Evolutionary conservation across 2,113 vertebrate genomes (phyloP).

Genomic region (Elephantulus edwardii): DNA sequence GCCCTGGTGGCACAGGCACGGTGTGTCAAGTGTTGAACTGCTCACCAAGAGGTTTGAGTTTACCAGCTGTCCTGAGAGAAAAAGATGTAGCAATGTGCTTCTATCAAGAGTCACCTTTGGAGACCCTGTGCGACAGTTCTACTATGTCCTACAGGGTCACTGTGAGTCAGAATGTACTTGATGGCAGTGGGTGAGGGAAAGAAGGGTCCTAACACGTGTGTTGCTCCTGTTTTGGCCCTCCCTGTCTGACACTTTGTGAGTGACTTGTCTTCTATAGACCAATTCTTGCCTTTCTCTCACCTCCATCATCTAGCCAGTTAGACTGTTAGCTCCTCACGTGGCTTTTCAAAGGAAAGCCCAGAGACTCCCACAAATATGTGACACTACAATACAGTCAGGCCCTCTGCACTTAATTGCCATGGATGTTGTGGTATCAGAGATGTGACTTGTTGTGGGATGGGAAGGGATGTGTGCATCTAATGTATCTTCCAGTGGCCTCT

Average conservation of each 20-base stretch:
- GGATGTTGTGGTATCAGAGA: neutral
- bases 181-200: too few relatives aligned
- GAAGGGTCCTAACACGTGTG: neutral
- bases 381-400: neutral
- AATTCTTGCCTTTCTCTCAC: neutral
- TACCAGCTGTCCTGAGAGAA: too few relatives aligned
- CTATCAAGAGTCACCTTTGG: too few relatives aligned
- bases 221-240: neutral
- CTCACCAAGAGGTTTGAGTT: too few relatives aligned
- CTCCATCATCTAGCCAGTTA: neutral
- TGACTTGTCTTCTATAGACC: accelerated
- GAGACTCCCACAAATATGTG: accelerated
- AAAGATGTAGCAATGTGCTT: too few relatives aligned
- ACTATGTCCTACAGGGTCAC: too few relatives aligned
- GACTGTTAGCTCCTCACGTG: neutral
- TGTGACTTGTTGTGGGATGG: neutral
- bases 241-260: neutral
- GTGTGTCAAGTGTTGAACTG: too few relatives aligned
- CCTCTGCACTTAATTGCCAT: neutral
- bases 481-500: neutral
- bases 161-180: too few relatives aligned
- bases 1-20: too few relatives aligned
- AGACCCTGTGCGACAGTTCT: too few relatives aligned
- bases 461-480: neutral
- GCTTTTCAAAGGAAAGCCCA: neutral